Base-by-base conservation (phyloP, 1,140 invertebrate genomes). In the Schlechtendalia chinensis region DNA sequence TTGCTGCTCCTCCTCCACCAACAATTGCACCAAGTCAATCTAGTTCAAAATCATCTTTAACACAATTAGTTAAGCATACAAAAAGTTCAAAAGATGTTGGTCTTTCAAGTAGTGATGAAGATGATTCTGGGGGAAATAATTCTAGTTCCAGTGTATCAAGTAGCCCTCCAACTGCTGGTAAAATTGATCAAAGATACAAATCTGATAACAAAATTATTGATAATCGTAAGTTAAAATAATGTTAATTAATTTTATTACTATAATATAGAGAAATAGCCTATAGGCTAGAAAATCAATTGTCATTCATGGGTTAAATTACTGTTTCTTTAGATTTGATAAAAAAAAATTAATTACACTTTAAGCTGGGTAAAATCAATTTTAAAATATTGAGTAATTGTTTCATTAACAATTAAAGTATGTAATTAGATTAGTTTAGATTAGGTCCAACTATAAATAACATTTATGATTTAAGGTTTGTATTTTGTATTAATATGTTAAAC, bases 1-100 rank as follows among this genome's bases (percentile, higher is more conserved):
- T 83, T 27, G 81, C 77, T 17, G 82, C 82, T 10, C 83, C 83
- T 27, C 83, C 84, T 56, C 84, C 83, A 14, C 82, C 83, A n/a
- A 61, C 54, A 24, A 27, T 47, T 47, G 75, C 75, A 63, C 75
- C 75, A 24, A 67, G 63, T 77, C 65, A 80, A 39, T 65, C 81
- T 19, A 71, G 59, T 58, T 82, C 81, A 24, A 54, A 69, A 56
- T 82, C 81, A 67, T 82, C 82, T 47, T 69, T 79, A 63, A 79
- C 54, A 24, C 58, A 61, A 61, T 79, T 58, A 27, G 27, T 29
- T 8, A 61, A 61, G 27, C 32, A 58, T 56, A 24, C 56, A 45
- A 77, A 79, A 79, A 50, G 16, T 79, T 63, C 58, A 32, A 79
- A 79, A 79, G 83, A 83, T 22, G 77, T 77, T 24, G 83, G 83